Base-by-base conservation (phyloP, 1,140 invertebrate species). In the Hirudo medicinalis region DNA sequence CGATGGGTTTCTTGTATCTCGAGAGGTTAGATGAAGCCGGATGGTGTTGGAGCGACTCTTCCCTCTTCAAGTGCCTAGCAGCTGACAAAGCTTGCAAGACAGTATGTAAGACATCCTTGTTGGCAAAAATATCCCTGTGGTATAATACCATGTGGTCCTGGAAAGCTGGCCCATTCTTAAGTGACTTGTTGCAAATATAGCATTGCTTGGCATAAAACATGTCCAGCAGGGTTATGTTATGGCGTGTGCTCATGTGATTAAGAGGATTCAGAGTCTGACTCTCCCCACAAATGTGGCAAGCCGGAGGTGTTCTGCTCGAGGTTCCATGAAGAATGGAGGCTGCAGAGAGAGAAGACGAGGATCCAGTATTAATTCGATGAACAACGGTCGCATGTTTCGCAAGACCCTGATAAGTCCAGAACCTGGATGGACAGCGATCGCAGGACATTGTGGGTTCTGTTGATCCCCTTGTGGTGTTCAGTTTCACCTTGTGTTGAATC, bases 361-460 rank as follows among this genome's bases (percentile, higher is more conserved):
- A 49, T 49, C 57, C 57, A 4, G 57, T 63, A n/a, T 63, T 63
- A 15, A 63, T 63, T 32, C 57, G 22, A 32, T 63, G 57, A 63
- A 63, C 57, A 11, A 63, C 29, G 11, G 57, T 63, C 11, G 57
- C 57, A 67, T 79, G 80, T 71, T 79, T 78, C 20, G 76, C 72
- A 9, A 80, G 75, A 40, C 80, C 80, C 60, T 80, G 79, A 20
- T 77, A 77, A 19, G 80, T 81, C 80, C 80, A 81, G 69, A 79
- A 81, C 25, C 76, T 74, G 71, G 74, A 73, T 60, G 76, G 75
- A 70, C 80, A 81, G 9, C 77, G 76, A 60, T 79, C 78, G 76
- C 80, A 81, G 40, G 75, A 76, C 22, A 81, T 73, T 6, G 78
- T 77, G 6, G 79, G 75, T 40, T 75, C 57, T 67, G 40, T 69